These are phyloP conservation scores for Erythrolamprus reginae DNA, from an alignment of 2,113 vertebrate species.

Conservation along the genomic window DNA sequence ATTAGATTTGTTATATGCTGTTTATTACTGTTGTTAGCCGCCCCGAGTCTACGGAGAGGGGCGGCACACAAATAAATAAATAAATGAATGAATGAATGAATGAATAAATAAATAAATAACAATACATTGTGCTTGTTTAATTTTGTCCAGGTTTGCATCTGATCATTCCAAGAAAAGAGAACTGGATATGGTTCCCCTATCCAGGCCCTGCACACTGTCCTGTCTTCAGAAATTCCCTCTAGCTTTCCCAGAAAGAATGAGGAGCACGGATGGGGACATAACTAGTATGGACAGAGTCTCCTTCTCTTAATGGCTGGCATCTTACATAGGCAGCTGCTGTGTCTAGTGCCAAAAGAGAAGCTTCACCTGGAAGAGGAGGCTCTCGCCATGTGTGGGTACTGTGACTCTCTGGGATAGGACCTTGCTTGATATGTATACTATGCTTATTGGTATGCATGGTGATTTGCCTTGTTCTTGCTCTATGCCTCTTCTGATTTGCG, in stretches of 20 bases:
- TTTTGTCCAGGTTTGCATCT: background rate
- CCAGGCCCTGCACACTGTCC: background rate
- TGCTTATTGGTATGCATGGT: constrained; percentile 6
- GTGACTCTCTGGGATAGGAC: background rate
- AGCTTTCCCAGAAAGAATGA: background rate
- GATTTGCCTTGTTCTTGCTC: background rate
- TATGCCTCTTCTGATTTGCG: background rate
- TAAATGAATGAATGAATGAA: too few relatives aligned
- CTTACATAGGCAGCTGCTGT: background rate
- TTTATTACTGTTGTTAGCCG: too few relatives aligned
- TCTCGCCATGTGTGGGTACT: background rate
- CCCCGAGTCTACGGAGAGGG: too few relatives aligned
- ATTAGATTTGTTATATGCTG: too few relatives aligned
- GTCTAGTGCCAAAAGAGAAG: background rate
- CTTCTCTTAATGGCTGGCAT: background rate
- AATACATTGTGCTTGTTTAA: background rate
- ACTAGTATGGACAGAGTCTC: background rate
- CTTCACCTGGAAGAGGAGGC: background rate
- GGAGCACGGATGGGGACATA: background rate
- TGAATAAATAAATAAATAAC: too few relatives aligned
- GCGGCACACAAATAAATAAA: too few relatives aligned
- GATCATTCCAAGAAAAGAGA: background rate
- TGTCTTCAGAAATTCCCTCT: background rate
- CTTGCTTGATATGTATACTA: background rate
- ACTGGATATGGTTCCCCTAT: background rate